A percentile compares a stretch with the other conserved stretches of the same genome.
Conservation (phyloP, 2,888 invertebrate species). For the Emmelina monodactyla region DNA sequence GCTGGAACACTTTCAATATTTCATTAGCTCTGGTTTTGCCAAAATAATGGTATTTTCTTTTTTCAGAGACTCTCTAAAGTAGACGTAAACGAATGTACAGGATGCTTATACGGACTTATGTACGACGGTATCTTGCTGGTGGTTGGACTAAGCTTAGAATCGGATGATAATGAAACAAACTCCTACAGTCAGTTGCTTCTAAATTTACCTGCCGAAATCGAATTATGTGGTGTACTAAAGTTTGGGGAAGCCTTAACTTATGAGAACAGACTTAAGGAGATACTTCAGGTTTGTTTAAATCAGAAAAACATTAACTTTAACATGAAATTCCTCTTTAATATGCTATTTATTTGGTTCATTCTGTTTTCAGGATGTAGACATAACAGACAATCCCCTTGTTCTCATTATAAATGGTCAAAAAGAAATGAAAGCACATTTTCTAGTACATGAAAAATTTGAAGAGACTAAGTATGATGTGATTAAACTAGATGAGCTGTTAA, state of each 20-base stretch:
- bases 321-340: too few species aligned
- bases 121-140: conserved; percentile 75
- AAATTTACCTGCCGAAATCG: conserved; percentile 78
- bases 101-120: conserved; percentile 78
- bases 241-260: conserved; percentile 68
- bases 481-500: conserved; percentile 68
- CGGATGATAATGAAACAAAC: conserved; percentile 62
- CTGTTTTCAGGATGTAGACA: conserved; percentile 73
- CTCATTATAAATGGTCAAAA: conserved; percentile 61
- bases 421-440: conserved; percentile 70
- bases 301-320: too few species aligned
- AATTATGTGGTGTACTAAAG: conserved; percentile 77
- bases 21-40: conserved; percentile 1
- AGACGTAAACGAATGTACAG: conserved; percentile 68
- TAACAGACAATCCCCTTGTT: conserved; percentile 81
- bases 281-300: conserved; percentile 67
- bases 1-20: conserved; percentile 3
- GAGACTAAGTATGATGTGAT: conserved; percentile 70
- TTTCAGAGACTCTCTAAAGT: conserved; percentile 72
- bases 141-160: conserved; percentile 73
- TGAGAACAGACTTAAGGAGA: conserved; percentile 69
- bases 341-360: too few species aligned
- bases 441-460: conserved; percentile 76
- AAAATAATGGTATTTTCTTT: conserved; percentile 6
- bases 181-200: conserved; percentile 63